These are phyloP conservation scores for Drosophila bipectinata DNA, from an alignment of 1,140 invertebrate genomes.

Conservation along the genomic window DNA sequence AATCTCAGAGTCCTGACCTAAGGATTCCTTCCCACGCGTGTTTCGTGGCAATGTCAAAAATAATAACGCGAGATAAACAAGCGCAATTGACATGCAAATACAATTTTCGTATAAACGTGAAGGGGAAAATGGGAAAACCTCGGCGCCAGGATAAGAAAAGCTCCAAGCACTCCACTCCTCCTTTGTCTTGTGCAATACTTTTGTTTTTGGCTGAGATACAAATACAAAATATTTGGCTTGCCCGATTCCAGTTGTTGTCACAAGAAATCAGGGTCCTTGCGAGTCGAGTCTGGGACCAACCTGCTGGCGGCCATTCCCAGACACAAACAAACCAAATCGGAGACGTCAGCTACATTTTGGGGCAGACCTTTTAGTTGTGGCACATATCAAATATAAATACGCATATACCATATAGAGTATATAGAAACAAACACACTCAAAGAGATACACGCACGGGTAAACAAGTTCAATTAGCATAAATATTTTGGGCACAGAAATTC, in stretches of 20 bases:
- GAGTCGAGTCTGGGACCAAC: constrained; percentile 42
- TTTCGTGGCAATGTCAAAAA: constrained; percentile 67
- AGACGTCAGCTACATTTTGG: constrained; percentile 67
- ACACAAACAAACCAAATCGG: constrained; percentile 68
- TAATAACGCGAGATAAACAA: constrained; percentile 79
- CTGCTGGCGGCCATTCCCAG: constrained; percentile 60
- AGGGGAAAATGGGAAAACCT: constrained; percentile 41
- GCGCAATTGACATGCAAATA: constrained; percentile 80
- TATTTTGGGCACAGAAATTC: constrained; percentile 65
- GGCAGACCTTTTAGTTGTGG: constrained; percentile 1
- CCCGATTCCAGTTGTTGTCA: constrained; percentile 55
- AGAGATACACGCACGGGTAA: constrained; percentile 71
- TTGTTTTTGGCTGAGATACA: constrained; percentile 71
- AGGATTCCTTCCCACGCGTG: constrained; percentile 35
- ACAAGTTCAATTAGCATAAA: constrained; percentile 81
- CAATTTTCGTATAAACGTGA: constrained; percentile 53
- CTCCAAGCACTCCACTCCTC: neutral
- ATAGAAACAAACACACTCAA: constrained; percentile 19
- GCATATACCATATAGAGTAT: constrained; percentile 11
- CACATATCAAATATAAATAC: constrained; percentile 17
- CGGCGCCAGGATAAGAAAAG: constrained; percentile 39
- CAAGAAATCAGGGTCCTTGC: constrained; percentile 64
- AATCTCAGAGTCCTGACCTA: constrained; percentile 28
- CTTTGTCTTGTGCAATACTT: constrained; percentile 51
- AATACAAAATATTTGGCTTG: constrained; percentile 75